Percentiles rank a stretch among this genome's conserved stretches.
Conservation (phyloP, 2,888 invertebrate genomes). For the Andrena minutula region DNA sequence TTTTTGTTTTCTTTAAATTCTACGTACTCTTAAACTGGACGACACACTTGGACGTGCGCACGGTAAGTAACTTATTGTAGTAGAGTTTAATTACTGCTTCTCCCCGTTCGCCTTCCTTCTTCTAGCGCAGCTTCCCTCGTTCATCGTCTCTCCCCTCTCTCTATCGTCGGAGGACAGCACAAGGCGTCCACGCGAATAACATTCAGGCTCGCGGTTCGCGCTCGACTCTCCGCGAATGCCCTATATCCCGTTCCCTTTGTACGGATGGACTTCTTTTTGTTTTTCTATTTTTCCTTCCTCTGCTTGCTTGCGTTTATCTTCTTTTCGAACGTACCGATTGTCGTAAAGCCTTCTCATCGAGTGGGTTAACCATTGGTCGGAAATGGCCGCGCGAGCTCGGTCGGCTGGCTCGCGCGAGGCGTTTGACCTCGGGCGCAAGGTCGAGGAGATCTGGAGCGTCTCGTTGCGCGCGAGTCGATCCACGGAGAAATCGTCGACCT, state of each 20-base stretch:
- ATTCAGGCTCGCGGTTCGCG: conserved; percentile 5
- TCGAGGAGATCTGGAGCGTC: conserved; percentile 54
- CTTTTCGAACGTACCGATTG: conserved; percentile 66
- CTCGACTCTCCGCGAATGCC: conserved; percentile 56
- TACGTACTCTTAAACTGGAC: conserved; percentile 75
- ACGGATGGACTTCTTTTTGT: conserved; percentile 46
- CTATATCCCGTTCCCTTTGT: conserved; percentile 42
- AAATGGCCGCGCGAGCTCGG: conserved; percentile 13
- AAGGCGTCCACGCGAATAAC: background rate
- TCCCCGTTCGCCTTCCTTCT: conserved; percentile 50
- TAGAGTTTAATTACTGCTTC: conserved; percentile 64
- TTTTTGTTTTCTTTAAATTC: conserved; percentile 53
- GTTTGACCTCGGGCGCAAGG: conserved; percentile 34
- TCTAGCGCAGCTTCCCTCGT: conserved; percentile 28
- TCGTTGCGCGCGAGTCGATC: conserved; percentile 12
- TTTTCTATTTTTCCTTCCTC: background rate
- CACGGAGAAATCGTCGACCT: conserved; percentile 51
- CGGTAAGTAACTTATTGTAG: conserved; percentile 74
- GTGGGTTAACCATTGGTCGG: conserved; percentile 56
- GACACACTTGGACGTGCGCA: conserved; percentile 80
- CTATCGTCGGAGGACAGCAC: conserved; percentile 53
- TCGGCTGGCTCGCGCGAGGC: conserved; percentile 16
- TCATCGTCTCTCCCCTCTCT: conserved; percentile 23
- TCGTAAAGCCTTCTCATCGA: conserved; percentile 63
- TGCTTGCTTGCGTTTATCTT: background rate